These are phyloP conservation scores for Muschampia plurimacula DNA, from an alignment of 2,888 invertebrate genomes.

Conservation along the genomic window DNA sequence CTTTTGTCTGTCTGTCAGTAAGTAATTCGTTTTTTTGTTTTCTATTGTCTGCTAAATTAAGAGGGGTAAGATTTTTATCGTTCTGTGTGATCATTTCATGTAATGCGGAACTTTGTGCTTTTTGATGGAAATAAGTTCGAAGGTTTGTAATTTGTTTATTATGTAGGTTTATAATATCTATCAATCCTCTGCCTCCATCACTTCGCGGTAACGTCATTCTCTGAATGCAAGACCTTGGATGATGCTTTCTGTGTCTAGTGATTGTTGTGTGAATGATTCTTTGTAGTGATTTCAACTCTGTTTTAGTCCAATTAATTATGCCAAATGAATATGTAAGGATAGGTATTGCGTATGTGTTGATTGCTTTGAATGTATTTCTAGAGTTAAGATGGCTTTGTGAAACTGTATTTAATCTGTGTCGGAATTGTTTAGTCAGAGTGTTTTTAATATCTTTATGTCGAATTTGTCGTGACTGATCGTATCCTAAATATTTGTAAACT, in stretches of 20 bases:
- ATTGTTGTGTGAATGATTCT: background rate
- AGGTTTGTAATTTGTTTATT: background rate
- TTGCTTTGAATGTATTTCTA: conserved; percentile 14
- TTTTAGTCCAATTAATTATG: conserved; percentile 18
- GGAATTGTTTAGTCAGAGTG: conserved; percentile 10
- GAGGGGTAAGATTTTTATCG: no score
- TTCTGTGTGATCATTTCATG: background rate
- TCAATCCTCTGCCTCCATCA: background rate
- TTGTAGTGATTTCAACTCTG: conserved; percentile 6
- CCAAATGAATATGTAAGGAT: conserved; percentile 31
- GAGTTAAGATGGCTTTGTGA: background rate
- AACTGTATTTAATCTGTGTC: background rate
- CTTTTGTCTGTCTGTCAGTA: no score
- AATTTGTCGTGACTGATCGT: conserved; percentile 27
- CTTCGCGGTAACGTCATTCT: background rate
- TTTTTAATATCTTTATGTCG: conserved; percentile 8
- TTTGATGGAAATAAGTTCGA: background rate
- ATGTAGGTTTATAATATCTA: conserved; percentile 3
- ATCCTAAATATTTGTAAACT: conserved; percentile 35
- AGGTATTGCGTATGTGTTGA: conserved; percentile 24
- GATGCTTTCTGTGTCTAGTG: conserved; percentile 10
- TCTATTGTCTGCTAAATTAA: no score
- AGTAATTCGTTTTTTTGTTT: no score
- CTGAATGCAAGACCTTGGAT: conserved; percentile 5
- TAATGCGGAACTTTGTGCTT: background rate